These are phyloP conservation scores for Enteromius paludinosus DNA, from an alignment of 2,797 vertebrate genomes.

Conservation along the genomic window DNA sequence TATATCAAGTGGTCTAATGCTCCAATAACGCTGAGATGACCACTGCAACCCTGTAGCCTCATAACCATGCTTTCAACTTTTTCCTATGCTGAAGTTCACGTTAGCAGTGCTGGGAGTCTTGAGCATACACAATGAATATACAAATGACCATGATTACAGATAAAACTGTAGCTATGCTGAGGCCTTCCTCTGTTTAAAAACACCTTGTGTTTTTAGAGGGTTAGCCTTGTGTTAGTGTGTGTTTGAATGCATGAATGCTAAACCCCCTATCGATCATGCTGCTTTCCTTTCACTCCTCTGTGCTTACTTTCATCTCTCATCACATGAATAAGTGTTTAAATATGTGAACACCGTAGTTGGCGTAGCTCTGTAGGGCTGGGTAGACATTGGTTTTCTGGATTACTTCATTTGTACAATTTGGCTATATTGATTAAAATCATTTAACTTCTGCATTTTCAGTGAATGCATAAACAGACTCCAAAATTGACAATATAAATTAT, in stretches of 20 bases:
- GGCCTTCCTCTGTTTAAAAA: slow-evolving; percentile 7
- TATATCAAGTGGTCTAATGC: not conserved
- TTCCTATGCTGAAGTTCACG: not conserved
- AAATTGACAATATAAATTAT: not conserved
- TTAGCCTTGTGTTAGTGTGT: slow-evolving; percentile 10
- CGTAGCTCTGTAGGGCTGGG: not conserved
- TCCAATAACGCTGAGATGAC: not conserved
- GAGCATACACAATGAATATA: not conserved
- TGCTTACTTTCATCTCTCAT: not conserved
- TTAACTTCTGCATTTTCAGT: not conserved
- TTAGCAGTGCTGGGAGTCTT: slow-evolving; percentile 16
- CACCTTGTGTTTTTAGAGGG: not conserved
- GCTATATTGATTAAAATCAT: not conserved
- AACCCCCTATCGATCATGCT: not conserved
- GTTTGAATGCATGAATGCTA: slow-evolving; percentile 13
- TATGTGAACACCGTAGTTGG: not conserved
- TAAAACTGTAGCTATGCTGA: not conserved
- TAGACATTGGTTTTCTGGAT: slow-evolving; percentile 14
- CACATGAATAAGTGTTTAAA: not conserved
- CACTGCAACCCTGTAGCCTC: slow-evolving; percentile 37
- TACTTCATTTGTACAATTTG: not conserved
- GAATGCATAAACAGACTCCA: not conserved
- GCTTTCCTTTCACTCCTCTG: not conserved
- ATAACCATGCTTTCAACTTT: not conserved
- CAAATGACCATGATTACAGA: not conserved